phyloP scores from a whole-genome alignment of 2,797 vertebrate species.

The Sebastes diploproa region DNA sequence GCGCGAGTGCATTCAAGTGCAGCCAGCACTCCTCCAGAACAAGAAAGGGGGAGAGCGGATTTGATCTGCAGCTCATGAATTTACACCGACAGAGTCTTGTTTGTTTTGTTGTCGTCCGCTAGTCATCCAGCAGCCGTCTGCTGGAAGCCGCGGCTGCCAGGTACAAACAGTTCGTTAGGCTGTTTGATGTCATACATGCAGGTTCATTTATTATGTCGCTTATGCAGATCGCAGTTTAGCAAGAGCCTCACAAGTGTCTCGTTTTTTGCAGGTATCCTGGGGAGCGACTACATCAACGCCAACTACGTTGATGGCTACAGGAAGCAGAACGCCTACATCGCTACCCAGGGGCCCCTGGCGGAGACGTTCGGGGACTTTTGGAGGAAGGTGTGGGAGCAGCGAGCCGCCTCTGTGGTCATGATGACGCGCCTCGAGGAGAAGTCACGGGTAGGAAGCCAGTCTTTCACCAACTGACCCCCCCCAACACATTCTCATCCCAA shows the following conservation, averaged over 20 bases:
- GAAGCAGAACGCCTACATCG: constrained; percentile 98
- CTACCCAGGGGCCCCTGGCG: constrained; percentile 93
- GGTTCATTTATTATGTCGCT: constrained; percentile 58
- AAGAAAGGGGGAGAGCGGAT: constrained; percentile 59
- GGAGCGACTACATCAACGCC: constrained; percentile 97
- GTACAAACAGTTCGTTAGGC: constrained; percentile 43
- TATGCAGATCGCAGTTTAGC: constrained; percentile 48
- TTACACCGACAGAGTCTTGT: constrained; percentile 59
- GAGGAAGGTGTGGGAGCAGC: constrained; percentile 99
- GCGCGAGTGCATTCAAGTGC: constrained; percentile 65
- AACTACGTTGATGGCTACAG: constrained; percentile 98
- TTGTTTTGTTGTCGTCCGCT: constrained; percentile 63
- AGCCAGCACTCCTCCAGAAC: constrained; percentile 56
- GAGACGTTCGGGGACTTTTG: constrained; percentile 98
- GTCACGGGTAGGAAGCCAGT: constrained; percentile 85
- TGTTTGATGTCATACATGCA: constrained; percentile 51
- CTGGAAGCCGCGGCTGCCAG: constrained; percentile 35
- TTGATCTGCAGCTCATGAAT: constrained; percentile 72
- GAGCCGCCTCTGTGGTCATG: constrained; percentile 95
- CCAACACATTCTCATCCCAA: no score
- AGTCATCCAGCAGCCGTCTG: constrained; percentile 54
- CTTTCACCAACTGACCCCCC: background rate
- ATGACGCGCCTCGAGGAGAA: constrained; percentile 99
- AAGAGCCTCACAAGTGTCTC: constrained; percentile 35
- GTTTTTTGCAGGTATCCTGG: constrained; percentile 86